These are phyloP conservation scores for Eristalis arbustorum DNA, from an alignment of 2,888 invertebrate genomes.

Conservation along the genomic window DNA sequence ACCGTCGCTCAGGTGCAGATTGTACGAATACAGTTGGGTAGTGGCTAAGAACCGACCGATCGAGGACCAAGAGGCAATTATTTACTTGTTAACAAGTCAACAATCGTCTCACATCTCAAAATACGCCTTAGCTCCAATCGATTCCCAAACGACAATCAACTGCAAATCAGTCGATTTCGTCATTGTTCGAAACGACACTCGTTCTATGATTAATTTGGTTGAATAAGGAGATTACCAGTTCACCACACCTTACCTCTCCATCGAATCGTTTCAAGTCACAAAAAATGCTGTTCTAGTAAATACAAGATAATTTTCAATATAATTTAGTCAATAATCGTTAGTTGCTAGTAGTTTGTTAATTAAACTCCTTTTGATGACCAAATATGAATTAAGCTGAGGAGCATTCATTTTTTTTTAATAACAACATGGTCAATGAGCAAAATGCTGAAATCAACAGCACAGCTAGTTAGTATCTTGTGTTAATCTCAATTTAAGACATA, in stretches of 20 bases:
- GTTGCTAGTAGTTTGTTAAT: not conserved
- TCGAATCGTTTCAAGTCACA: not conserved
- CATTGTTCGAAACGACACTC: no score
- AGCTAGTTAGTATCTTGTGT: constrained; percentile 43
- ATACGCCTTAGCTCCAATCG: no score
- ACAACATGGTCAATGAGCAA: constrained; percentile 20
- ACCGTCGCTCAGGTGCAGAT: no score
- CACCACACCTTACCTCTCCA: not conserved
- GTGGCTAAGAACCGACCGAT: no score
- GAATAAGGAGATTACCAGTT: not conserved
- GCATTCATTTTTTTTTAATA: not conserved
- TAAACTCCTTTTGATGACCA: constrained; percentile 5
- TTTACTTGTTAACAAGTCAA: no score
- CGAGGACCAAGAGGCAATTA: no score
- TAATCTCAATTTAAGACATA: constrained; percentile 27
- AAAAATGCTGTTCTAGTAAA: not conserved
- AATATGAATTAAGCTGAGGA: constrained; percentile 15
- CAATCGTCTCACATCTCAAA: no score
- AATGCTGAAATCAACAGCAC: constrained; percentile 23
- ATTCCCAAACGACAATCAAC: no score
- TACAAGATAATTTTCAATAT: not conserved
- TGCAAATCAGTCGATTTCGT: no score
- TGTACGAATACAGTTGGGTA: no score
- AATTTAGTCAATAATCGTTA: constrained; percentile 2
- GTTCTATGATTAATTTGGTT: not conserved